These are phyloP conservation scores for Dendrolimus kikuchii DNA, from an alignment of 1,140 invertebrate species.

Conservation along the genomic window DNA sequence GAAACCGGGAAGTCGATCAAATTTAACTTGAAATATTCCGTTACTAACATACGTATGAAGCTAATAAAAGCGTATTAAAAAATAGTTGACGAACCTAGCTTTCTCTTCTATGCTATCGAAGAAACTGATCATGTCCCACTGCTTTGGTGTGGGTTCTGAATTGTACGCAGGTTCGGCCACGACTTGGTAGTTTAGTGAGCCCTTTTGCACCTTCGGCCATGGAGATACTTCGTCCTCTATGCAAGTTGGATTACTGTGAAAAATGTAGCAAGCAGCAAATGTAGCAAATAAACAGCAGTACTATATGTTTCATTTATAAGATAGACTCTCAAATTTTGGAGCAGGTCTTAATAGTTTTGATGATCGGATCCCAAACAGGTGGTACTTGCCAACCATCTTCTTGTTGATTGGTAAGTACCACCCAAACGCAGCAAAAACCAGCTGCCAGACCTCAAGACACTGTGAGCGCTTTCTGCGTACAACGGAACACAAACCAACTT, in stretches of 20 bases:
- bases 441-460: too few species aligned
- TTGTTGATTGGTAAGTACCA: too few species aligned
- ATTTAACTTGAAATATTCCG: too few species aligned
- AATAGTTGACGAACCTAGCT: too few species aligned
- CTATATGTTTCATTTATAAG: background rate
- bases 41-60: too few species aligned
- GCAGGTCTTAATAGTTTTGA: background rate
- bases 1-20: too few species aligned
- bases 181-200: slow-evolving; percentile 1
- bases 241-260: slow-evolving; percentile 7
- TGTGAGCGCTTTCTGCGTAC: too few species aligned
- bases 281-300: background rate
- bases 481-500: too few species aligned
- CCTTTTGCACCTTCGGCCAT: slow-evolving; percentile 1
- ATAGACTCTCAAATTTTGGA: background rate
- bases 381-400: too few species aligned
- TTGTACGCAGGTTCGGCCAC: background rate
- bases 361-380: too few species aligned
- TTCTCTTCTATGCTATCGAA: slow-evolving; percentile 1
- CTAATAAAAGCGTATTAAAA: too few species aligned
- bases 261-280: background rate
- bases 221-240: background rate
- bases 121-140: background rate
- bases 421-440: too few species aligned
- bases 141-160: background rate